phyloP scores from a whole-genome alignment of 2,888 invertebrate genomes.

The Isotomurus palustris region DNA sequence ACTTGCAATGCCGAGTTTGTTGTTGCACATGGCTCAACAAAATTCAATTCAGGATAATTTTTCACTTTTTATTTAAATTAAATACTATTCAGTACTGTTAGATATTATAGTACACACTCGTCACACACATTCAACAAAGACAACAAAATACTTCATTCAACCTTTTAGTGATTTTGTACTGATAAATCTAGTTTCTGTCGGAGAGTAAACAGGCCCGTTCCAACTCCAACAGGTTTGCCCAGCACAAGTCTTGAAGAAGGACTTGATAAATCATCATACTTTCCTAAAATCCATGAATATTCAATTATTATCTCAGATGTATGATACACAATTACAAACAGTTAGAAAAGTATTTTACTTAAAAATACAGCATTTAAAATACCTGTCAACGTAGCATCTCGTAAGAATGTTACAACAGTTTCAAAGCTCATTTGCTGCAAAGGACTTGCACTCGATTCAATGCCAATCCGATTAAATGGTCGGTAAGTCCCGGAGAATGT shows the following conservation, averaged over 20 bases:
- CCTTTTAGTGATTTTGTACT: too few relatives aligned
- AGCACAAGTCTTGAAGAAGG: constrained; percentile 83
- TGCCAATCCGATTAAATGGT: constrained; percentile 84
- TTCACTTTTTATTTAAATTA: too few relatives aligned
- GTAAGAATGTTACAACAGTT: constrained; percentile 79
- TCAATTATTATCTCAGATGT: too few relatives aligned
- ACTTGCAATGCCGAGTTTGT: too few relatives aligned
- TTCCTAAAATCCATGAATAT: constrained; percentile 54
- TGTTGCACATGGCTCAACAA: too few relatives aligned
- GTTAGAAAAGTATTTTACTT: not conserved
- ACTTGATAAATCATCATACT: constrained; percentile 68
- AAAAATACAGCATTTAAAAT: constrained; percentile 18
- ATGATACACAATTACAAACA: too few relatives aligned
- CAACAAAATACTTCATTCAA: too few relatives aligned
- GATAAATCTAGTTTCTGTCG: constrained; percentile 29
- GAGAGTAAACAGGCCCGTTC: constrained; percentile 71
- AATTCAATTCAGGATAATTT: too few relatives aligned
- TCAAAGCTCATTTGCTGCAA: constrained; percentile 98
- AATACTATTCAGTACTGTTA: too few relatives aligned
- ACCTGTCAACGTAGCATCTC: constrained; percentile 67
- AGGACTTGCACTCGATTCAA: constrained; percentile 86
- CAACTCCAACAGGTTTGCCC: constrained; percentile 74
- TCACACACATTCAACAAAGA: too few relatives aligned
- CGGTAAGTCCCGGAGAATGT: constrained; percentile 85
- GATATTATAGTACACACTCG: too few relatives aligned